Evolutionary conservation across 2,113 vertebrate species (phyloP), one percentile per base, ranked within the genome.

Genomic region (Gymnogyps californianus): DNA sequence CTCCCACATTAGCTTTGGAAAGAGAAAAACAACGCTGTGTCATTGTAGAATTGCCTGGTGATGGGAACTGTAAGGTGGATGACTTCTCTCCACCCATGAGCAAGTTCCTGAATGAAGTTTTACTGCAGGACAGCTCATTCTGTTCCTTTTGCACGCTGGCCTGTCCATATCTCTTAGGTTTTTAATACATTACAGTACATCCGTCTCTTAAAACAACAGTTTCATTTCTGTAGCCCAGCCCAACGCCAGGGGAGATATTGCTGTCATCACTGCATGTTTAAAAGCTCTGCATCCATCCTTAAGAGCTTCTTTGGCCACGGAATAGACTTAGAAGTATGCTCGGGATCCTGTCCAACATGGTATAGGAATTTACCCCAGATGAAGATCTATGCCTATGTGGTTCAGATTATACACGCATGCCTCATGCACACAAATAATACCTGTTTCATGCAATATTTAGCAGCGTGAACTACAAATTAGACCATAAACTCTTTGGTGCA

Each of bases 71-170:
- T 95, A 84, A 94, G 83, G 95, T 81, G 89, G 92, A 97, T 90
- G 83, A 97, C 88, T 91, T 80, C 83, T 94, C 59, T 96, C 85
- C 94, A 96, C 85, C 71, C 94, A 75, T 95, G 82, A 94, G 88
- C 95, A 93, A 90, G 64, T 95, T 94, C 51, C 70, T 88, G 87
- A 97, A 94, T 94, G 91, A 97, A 44, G 52, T 97, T 96, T 97
- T 96, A 94, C 84, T 86, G 76, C 94, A 94, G 92, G 83, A 76
- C 76, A 46, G 36, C 66, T 94, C 22, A 0, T 75, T 95, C 79
- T 76, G 36, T 93, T 96, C 83, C 52, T 93, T 59, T 80, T 89
- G 72, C 65, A 67, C 2, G 1, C 76, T 72, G 83, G 47, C 42
- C 81, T 96, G 81, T 95, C 94, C 44, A 5, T 75, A n/a, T 76